Evolutionary conservation across 92 coral and sea anemone genomes (phyloP), one percentile per base, ranked within the genome.

Genomic region (Phymanthus crucifer): DNA sequence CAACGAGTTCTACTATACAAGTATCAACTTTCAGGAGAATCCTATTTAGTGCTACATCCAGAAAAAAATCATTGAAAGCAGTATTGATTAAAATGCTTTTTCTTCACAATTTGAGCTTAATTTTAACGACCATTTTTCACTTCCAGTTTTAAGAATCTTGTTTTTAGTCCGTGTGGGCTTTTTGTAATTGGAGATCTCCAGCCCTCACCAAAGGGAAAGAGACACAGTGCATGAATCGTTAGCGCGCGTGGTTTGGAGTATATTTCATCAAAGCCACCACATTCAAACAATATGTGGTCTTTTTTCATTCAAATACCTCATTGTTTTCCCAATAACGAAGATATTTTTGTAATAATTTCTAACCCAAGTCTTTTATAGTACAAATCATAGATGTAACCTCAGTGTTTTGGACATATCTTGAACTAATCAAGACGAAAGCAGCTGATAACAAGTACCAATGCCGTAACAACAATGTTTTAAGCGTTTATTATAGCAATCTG

Each of bases 21-120:
- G 68, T 61, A 61, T 61, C 68, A 61, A 61, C 68, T 61, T 61
- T 61, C 68, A 61, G 68, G 68, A 61, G 29, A 61, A 61, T 26
- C 33, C 26, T 34, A 61, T 61, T 61, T 29, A 61, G 68, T 61
- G 32, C 34, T 61, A 61, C 34, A 61, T 61, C 29, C 35, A 61
- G 34, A 24, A 24, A 27, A 43, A 61, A 61, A n/a, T 61, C 68
- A 61, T 61, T 61, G 26, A 27, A 27, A 61, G 29, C 34, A 61
- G 68, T 61, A 11, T 61, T 61, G 34, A 61, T 24, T 61, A 61
- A 61, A 61, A 54, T 27, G 68, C 33, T 61, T 29, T 61, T 61
- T 54, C 16, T 24, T n/a, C 64, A 54, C 64, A 61, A 61, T 24
- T 24, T 17, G 34, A 12, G 29, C 68, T 61, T 27, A 27, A 27